These are phyloP conservation scores for Trematomus bernacchii DNA, from an alignment of 2,797 vertebrate genomes.

Conservation along the genomic window DNA sequence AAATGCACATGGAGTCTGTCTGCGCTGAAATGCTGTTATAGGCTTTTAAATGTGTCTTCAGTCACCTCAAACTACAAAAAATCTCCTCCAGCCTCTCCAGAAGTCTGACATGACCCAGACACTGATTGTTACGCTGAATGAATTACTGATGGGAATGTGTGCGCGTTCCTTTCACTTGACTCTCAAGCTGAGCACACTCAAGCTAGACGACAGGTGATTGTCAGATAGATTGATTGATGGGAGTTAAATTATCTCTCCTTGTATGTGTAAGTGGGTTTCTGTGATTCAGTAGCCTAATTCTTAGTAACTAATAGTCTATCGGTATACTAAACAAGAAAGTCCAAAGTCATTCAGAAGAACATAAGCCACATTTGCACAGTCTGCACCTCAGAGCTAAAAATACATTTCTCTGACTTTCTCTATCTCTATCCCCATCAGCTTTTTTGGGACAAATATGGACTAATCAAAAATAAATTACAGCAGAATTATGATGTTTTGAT, in stretches of 20 bases:
- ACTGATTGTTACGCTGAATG: conserved; percentile 31
- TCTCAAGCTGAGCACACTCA: conserved; percentile 12
- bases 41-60: conserved; percentile 1
- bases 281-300: neutral
- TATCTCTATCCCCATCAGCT: neutral
- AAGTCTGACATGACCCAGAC: conserved; percentile 35
- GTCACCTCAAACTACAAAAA: conserved; percentile 25
- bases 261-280: neutral
- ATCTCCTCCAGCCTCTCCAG: neutral
- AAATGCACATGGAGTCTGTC: neutral
- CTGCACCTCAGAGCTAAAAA: neutral
- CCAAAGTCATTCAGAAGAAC: neutral
- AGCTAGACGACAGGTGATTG: conserved; percentile 23
- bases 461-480: neutral
- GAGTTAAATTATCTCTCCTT: neutral
- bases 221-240: conserved; percentile 21
- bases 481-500: neutral
- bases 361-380: neutral
- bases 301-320: neutral
- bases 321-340: neutral
- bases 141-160: conserved; percentile 26
- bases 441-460: neutral
- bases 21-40: neutral
- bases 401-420: neutral
- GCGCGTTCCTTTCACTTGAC: conserved; percentile 17